Evolutionary conservation across 2,113 vertebrate genomes (phyloP).

Genomic region (Sinocyclocheilus rhinocerous): DNA sequence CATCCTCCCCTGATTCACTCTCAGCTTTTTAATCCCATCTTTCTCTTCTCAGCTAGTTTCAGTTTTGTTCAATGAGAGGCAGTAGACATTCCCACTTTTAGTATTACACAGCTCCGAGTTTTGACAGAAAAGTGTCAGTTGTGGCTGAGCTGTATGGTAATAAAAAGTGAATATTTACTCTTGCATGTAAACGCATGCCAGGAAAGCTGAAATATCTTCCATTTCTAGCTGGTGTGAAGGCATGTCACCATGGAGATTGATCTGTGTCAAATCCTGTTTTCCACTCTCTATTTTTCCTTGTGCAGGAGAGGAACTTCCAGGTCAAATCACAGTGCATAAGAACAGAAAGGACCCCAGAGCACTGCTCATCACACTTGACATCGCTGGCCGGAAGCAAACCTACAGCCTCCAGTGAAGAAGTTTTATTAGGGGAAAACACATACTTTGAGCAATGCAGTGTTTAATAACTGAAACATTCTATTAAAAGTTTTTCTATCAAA

Average conservation of each 20-base stretch:
- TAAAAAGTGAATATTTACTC: not conserved
- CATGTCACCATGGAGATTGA: not conserved
- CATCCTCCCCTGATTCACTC: not conserved
- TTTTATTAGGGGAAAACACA: not conserved
- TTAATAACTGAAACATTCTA: not conserved
- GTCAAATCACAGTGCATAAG: conserved; percentile 83
- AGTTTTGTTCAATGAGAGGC: not conserved
- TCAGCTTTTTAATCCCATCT: not conserved
- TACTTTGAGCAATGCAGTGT: not conserved
- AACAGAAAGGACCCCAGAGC: conserved; percentile 93
- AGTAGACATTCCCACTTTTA: not conserved
- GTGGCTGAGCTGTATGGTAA: not conserved
- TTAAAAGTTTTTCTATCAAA: conserved; percentile 13
- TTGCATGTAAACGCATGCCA: not conserved
- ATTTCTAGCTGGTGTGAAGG: not conserved
- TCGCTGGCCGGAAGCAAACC: conserved; percentile 79
- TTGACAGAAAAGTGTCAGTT: not conserved
- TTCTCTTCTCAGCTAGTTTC: conserved; percentile 3
- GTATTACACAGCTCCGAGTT: not conserved
- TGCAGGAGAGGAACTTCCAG: conserved; percentile 84
- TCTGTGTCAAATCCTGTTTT: conserved; percentile 6
- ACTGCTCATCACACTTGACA: conserved; percentile 80
- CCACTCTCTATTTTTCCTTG: conserved; percentile 45
- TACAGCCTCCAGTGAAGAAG: conserved; percentile 82
- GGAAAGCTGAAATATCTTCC: not conserved